Percentiles rank a stretch among this genome's conserved stretches.
These are phyloP conservation scores for Drosophila mayri DNA, from an alignment of 1,140 invertebrate genomes.

Conservation along the genomic window DNA sequence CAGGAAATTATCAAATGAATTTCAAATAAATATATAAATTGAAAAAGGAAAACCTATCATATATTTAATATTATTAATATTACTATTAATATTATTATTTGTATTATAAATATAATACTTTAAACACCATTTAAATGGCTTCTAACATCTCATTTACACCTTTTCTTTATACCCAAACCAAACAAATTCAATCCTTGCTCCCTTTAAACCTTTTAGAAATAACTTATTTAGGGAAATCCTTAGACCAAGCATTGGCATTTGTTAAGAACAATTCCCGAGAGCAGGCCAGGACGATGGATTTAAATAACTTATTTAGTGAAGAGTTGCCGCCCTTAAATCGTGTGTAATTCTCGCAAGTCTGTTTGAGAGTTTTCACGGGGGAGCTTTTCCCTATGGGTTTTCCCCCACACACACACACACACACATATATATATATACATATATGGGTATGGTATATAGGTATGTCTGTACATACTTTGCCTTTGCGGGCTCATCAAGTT, in stretches of 20 bases:
- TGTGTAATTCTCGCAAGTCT: conserved; percentile 20
- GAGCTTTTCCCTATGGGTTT: background rate
- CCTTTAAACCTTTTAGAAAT: background rate
- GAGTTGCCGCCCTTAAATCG: background rate
- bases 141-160: too few species aligned
- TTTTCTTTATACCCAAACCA: background rate
- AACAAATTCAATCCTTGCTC: background rate
- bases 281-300: background rate
- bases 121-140: too few species aligned
- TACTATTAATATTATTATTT: too few species aligned
- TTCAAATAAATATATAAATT: too few species aligned
- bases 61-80: too few species aligned
- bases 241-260: background rate
- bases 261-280: conserved; percentile 8
- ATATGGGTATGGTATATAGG: too few species aligned
- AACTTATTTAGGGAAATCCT: conserved; percentile 8
- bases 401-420: background rate
- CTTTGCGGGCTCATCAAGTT: conserved; percentile 67
- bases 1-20: too few species aligned
- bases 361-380: background rate
- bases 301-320: conserved; percentile 5
- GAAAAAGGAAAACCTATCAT: too few species aligned
- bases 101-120: background rate
- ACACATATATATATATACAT: too few species aligned
- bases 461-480: background rate